Percentiles rank a stretch among this genome's conserved stretches.
Evolutionary conservation across 2,797 vertebrate species (phyloP).

Genomic region (Ctenopoma kingsleyae): DNA sequence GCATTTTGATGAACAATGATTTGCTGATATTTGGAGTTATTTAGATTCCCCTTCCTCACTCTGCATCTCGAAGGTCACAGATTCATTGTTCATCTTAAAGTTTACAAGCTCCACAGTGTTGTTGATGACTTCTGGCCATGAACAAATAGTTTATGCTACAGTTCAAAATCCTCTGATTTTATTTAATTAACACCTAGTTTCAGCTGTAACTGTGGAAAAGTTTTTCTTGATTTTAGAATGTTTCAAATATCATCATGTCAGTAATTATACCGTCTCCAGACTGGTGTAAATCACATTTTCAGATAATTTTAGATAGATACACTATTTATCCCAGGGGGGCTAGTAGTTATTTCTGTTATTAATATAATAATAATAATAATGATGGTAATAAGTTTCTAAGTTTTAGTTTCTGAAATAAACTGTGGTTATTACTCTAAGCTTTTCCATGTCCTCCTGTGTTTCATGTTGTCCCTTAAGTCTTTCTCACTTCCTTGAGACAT

Average conservation of each 20-base stretch:
- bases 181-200: background rate
- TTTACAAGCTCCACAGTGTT: background rate
- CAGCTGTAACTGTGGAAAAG: background rate
- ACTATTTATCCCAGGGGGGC: no score
- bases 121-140: background rate
- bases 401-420: background rate
- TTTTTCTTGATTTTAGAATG: no score
- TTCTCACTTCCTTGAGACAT: conserved; percentile 2
- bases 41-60: background rate
- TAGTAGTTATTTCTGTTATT: background rate
- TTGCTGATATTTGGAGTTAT: background rate
- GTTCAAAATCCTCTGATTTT: background rate
- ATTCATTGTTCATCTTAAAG: background rate
- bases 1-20: background rate
- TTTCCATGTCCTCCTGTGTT: background rate
- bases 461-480: background rate
- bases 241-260: background rate
- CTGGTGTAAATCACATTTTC: background rate
- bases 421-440: background rate
- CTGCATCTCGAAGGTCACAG: background rate
- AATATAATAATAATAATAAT: background rate
- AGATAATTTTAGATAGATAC: background rate
- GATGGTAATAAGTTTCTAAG: background rate
- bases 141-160: background rate
- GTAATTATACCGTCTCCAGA: background rate